These are phyloP conservation scores for Nebria brevicollis DNA, from an alignment of 2,888 invertebrate species.

Conservation along the genomic window DNA sequence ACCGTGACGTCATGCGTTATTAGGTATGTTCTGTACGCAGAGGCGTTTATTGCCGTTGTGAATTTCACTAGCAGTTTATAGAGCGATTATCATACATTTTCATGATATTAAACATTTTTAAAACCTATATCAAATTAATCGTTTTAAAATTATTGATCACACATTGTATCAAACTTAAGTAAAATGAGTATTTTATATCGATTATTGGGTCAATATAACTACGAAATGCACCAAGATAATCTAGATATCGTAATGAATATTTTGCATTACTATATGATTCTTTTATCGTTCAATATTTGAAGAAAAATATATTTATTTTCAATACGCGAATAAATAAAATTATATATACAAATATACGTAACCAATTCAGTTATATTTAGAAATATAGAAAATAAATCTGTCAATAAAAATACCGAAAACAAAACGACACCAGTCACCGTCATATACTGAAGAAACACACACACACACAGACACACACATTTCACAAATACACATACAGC, in stretches of 20 bases:
- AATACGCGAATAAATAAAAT: no score
- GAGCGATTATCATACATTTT: background rate
- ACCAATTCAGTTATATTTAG: background rate
- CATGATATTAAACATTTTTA: background rate
- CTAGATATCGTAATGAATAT: no score
- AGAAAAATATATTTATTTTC: background rate
- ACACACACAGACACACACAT: background rate
- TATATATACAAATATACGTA: no score
- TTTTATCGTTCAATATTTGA: background rate
- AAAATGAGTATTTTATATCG: no score
- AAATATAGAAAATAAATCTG: background rate
- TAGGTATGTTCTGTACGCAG: background rate
- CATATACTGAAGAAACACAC: background rate
- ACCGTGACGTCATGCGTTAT: background rate
- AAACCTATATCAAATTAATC: background rate
- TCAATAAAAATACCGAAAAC: background rate
- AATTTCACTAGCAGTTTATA: conserved; percentile 1
- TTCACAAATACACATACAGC: conserved; percentile 8
- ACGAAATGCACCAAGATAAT: no score
- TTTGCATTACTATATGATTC: no score
- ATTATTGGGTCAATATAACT: no score
- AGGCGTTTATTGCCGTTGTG: background rate
- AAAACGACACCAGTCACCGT: background rate
- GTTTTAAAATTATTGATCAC: no score
- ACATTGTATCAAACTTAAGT: no score